phyloP scores from a whole-genome alignment of 2,113 vertebrate genomes.

The Lonchura striata region DNA sequence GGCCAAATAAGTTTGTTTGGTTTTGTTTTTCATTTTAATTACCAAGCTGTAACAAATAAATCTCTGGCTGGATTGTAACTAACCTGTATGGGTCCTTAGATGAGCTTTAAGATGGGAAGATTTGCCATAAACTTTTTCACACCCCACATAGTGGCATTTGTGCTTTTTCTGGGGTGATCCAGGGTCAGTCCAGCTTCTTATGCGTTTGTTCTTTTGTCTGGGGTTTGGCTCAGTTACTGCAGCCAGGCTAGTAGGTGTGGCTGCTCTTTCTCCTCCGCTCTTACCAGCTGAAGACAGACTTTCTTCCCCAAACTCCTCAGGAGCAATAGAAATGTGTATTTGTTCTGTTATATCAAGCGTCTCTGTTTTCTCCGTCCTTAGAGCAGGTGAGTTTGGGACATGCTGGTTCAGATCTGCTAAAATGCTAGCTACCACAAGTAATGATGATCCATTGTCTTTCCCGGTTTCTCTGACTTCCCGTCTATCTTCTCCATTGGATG shows the following conservation, averaged over 20 bases:
- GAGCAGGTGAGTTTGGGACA: conserved; percentile 74
- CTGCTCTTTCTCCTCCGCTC: conserved; percentile 79
- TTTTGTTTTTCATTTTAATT: conserved; percentile 20
- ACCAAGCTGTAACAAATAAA: conserved; percentile 57
- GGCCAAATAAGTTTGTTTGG: conserved; percentile 36
- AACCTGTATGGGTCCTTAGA: conserved; percentile 99
- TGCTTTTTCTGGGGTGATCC: conserved; percentile 96
- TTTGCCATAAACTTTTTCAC: conserved; percentile 99
- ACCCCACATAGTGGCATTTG: conserved; percentile 97
- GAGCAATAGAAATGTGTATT: conserved; percentile 62
- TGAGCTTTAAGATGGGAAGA: conserved; percentile 99
- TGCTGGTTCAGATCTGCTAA: conserved; percentile 96
- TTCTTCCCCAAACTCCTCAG: conserved; percentile 51
- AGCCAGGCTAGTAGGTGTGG: conserved; percentile 86
- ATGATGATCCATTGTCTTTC: conserved; percentile 87
- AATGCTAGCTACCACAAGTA: conserved; percentile 93
- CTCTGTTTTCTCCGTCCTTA: conserved; percentile 80
- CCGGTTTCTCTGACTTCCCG: conserved; percentile 72
- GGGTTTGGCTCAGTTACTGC: conserved; percentile 79
- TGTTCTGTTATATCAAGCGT: conserved; percentile 69
- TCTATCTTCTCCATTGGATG: conserved; percentile 77
- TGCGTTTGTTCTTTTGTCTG: conserved; percentile 93
- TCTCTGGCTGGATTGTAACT: conserved; percentile 73
- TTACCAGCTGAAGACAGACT: conserved; percentile 54
- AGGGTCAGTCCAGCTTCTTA: conserved; percentile 84